Conservation (phyloP, 2,797 vertebrate species). For the Anableps anableps region DNA sequence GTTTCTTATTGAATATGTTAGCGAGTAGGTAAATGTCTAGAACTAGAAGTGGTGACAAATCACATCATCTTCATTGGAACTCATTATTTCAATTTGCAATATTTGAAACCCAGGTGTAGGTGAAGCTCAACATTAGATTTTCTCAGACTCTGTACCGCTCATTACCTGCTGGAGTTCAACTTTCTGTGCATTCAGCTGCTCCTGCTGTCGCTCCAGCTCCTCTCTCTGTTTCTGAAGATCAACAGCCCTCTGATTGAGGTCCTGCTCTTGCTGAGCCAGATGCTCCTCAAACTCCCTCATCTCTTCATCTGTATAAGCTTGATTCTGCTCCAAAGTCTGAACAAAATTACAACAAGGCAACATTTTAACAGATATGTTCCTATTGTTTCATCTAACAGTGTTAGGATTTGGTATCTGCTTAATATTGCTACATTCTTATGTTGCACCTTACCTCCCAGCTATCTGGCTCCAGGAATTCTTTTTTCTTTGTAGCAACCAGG, state of each 20-base stretch:
- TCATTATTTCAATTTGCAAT: not conserved
- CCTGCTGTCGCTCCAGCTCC: constrained; percentile 91
- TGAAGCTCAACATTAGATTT: too few species aligned
- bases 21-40: not conserved
- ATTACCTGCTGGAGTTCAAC: constrained; percentile 91
- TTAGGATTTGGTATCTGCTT: not conserved
- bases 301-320: constrained; percentile 93
- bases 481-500: constrained; percentile 91
- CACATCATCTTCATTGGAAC: not conserved
- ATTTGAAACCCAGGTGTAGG: not conserved
- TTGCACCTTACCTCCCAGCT: constrained; percentile 92
- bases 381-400: not conserved
- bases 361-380: not conserved
- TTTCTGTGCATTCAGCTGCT: constrained; percentile 93
- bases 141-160: not conserved
- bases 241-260: constrained; percentile 86
- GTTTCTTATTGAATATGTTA: not conserved
- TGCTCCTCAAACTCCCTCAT: constrained; percentile 94
- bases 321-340: constrained; percentile 95
- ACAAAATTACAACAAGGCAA: not conserved
- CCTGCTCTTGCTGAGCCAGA: constrained; percentile 88
- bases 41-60: not conserved
- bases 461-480: constrained; percentile 95
- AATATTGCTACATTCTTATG: not conserved
- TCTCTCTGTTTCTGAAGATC: constrained; percentile 93